Evolutionary conservation across 2,113 vertebrate species (phyloP).

Genomic region (Scytalopus superciliaris): DNA sequence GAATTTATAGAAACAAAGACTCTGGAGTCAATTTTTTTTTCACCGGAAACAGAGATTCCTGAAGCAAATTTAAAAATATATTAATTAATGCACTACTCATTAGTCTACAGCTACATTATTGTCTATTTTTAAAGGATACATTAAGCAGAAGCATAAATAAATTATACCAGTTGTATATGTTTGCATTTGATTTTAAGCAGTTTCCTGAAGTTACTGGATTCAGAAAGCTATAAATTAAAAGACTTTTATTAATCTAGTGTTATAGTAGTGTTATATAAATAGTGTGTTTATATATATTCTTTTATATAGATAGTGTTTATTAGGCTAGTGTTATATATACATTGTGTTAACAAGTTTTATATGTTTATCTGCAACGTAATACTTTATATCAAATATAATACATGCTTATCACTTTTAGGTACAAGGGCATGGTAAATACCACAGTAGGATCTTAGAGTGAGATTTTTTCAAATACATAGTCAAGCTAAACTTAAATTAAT

Average conservation of each 20-base stretch:
- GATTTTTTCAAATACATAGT: neutral
- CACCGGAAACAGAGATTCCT: conserved; percentile 5
- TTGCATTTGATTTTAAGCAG: neutral
- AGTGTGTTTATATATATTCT: neutral
- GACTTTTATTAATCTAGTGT: neutral
- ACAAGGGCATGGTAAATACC: neutral
- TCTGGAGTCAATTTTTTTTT: neutral
- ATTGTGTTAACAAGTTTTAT: neutral
- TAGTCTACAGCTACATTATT: neutral
- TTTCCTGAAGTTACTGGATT: neutral
- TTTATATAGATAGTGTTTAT: neutral
- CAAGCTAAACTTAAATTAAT: neutral
- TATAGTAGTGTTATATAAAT: neutral
- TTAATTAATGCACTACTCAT: neutral
- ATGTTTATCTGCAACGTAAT: neutral
- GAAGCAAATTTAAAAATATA: neutral
- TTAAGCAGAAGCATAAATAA: neutral
- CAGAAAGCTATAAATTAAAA: neutral
- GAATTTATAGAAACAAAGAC: neutral
- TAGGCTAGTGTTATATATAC: neutral
- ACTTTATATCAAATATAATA: neutral
- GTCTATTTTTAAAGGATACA: conserved; percentile 1
- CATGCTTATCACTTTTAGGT: neutral
- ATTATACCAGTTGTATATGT: neutral
- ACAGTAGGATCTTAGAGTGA: neutral